phyloP scores from a whole-genome alignment of 1,140 invertebrate species.

The Pantala flavescens region DNA sequence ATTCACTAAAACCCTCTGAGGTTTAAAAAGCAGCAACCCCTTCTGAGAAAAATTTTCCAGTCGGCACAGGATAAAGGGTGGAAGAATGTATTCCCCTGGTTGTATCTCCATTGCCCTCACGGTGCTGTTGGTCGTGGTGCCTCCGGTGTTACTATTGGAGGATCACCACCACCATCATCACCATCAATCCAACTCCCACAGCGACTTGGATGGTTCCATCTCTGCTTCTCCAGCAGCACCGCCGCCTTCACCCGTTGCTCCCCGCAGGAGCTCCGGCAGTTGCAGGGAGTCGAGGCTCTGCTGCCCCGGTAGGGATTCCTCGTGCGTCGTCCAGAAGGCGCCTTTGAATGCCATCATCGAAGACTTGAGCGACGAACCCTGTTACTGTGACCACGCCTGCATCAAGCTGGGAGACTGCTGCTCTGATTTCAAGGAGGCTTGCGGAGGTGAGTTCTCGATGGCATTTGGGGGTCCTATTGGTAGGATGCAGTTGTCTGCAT shows the following conservation, averaged over 20 bases:
- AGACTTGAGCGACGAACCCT: slow-evolving; percentile 68
- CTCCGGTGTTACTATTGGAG: not conserved
- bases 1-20: too few species aligned
- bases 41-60: too few species aligned
- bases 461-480: too few species aligned
- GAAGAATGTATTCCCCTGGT: too few species aligned
- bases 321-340: slow-evolving; percentile 76
- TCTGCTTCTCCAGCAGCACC: not conserved
- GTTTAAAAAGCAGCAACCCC: too few species aligned
- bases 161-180: not conserved
- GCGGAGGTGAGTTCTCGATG: slow-evolving; percentile 55
- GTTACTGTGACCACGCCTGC: slow-evolving; percentile 82
- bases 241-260: not conserved
- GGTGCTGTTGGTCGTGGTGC: not conserved
- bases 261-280: slow-evolving; percentile 38
- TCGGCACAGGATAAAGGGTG: too few species aligned
- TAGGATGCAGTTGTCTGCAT: too few species aligned
- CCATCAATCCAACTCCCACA: not conserved
- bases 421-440: slow-evolving; percentile 70
- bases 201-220: not conserved
- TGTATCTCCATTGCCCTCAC: not conserved
- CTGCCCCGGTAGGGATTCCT: slow-evolving; percentile 68
- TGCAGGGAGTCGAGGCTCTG: slow-evolving; percentile 64
- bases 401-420: slow-evolving; percentile 78
- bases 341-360: slow-evolving; percentile 72